phyloP scores from a whole-genome alignment of 1,140 invertebrate genomes.

The Oryctes rhinoceros region DNA sequence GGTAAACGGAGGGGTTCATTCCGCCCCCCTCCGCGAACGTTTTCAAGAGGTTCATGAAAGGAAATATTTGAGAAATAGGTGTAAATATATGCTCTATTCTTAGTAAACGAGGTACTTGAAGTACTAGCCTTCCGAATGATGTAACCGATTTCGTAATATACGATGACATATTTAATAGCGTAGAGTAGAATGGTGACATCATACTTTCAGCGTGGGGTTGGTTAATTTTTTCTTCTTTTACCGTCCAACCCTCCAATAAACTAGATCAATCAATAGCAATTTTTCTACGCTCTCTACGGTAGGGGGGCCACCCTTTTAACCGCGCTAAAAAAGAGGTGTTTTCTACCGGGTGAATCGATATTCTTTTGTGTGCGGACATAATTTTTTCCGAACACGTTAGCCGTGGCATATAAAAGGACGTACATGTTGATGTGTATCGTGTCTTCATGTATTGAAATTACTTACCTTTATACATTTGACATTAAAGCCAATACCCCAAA shows the following conservation, averaged over 20 bases:
- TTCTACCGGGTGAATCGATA: neutral
- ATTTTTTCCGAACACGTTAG: neutral
- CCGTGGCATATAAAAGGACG: neutral
- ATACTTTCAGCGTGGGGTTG: neutral
- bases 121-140: too few relatives aligned
- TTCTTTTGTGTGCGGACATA: neutral
- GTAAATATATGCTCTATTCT: too few relatives aligned
- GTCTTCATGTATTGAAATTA: neutral
- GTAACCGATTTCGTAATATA: neutral
- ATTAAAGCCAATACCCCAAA: slow-evolving; percentile 14
- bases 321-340: neutral
- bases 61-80: too few relatives aligned
- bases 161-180: too few relatives aligned
- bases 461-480: neutral
- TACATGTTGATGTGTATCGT: neutral
- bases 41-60: too few relatives aligned
- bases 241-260: slow-evolving; percentile 5
- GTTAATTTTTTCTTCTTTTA: neutral
- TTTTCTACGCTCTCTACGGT: neutral
- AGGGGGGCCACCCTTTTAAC: neutral
- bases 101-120: too few relatives aligned
- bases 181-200: neutral
- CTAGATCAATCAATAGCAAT: neutral
- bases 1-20: too few relatives aligned
- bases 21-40: too few relatives aligned